Conservation (phyloP, 2,797 vertebrate genomes). For the Gymnopithys bicolor region DNA sequence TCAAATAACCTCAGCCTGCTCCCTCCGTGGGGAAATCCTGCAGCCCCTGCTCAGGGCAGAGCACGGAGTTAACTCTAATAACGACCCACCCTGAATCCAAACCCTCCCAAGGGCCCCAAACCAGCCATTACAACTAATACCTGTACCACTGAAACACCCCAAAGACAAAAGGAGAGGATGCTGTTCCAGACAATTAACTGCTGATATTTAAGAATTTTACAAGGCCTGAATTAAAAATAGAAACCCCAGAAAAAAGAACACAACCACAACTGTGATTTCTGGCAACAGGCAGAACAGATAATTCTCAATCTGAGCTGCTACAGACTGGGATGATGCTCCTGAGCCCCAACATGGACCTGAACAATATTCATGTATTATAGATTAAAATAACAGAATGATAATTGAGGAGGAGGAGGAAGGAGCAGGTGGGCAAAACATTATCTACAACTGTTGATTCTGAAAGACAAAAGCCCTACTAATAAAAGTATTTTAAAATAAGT, state of each 20-base stretch:
- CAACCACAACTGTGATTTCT: background rate
- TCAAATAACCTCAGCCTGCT: slow-evolving; percentile 41
- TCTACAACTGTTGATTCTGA: background rate
- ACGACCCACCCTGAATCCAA: slow-evolving; percentile 4
- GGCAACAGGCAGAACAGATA: background rate
- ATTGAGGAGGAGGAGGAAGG: background rate
- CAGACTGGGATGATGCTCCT: background rate
- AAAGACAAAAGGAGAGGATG: slow-evolving; percentile 31
- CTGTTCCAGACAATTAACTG: background rate
- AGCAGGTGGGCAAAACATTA: background rate
- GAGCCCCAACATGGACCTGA: background rate
- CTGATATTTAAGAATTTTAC: background rate
- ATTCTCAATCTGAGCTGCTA: background rate
- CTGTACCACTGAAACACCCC: background rate
- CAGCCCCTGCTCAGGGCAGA: background rate
- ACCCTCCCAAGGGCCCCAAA: slow-evolving; percentile 38
- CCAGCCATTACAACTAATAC: background rate
- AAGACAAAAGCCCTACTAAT: background rate
- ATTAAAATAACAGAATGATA: background rate
- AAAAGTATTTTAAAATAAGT: background rate
- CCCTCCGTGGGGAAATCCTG: slow-evolving; percentile 5
- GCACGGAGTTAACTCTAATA: background rate
- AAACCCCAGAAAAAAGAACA: background rate
- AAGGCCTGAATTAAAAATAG: background rate
- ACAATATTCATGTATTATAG: fast-evolving